Conservation (phyloP, 2,113 vertebrate species). For the Holacanthus passer region DNA sequence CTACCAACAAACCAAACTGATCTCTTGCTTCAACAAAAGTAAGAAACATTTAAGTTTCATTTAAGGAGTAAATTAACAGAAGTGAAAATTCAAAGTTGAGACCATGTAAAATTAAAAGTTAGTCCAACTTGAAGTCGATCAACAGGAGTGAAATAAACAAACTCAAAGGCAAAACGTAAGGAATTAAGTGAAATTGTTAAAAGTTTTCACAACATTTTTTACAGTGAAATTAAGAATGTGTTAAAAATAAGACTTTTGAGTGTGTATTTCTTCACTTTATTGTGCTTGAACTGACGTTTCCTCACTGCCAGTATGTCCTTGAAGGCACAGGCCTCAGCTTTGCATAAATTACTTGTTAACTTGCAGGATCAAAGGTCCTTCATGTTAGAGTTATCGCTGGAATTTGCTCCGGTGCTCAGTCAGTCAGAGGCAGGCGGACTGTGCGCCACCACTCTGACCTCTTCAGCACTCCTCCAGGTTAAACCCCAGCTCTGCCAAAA, state of each 20-base stretch:
- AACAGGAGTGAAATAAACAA: neutral
- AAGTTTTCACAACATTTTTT: neutral
- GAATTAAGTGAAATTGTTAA: neutral
- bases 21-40: neutral
- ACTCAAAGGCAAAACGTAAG: neutral
- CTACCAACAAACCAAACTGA: neutral
- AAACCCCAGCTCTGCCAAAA: neutral
- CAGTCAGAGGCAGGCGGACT: slow-evolving; percentile 58
- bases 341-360: slow-evolving; percentile 64
- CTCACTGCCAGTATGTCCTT: slow-evolving; percentile 19
- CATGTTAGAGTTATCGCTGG: slow-evolving; percentile 70
- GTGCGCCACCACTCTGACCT: neutral
- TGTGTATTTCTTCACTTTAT: neutral
- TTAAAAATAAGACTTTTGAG: no score
- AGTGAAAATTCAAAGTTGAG: neutral
- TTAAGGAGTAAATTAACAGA: neutral
- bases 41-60: neutral
- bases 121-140: no score
- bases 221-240: neutral
- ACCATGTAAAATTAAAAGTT: no score
- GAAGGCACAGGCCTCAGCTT: neutral
- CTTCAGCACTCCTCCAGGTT: slow-evolving; percentile 25
- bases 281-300: neutral
- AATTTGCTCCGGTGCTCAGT: slow-evolving; percentile 60
- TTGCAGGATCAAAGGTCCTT: slow-evolving; percentile 83